phyloP scores from a whole-genome alignment of 2,888 invertebrate species.

The Endotricha flammealis region DNA sequence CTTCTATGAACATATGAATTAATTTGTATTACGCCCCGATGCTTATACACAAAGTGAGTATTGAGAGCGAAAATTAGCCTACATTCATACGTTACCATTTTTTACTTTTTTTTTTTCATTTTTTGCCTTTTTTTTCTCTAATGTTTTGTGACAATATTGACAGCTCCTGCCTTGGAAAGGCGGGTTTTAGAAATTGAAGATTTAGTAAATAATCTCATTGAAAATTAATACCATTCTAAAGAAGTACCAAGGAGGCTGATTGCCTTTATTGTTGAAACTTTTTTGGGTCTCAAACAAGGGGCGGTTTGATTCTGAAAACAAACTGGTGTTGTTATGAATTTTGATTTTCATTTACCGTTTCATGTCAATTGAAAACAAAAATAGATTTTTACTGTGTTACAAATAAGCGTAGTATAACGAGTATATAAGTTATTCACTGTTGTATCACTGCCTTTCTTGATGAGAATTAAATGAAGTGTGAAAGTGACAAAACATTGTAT shows the following conservation, averaged over 20 bases:
- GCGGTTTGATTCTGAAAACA: slow-evolving; percentile 50
- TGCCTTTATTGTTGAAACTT: slow-evolving; percentile 63
- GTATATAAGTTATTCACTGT: too few species aligned
- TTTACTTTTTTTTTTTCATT: slow-evolving; percentile 27
- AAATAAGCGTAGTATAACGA: too few species aligned
- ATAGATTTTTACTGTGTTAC: too few species aligned
- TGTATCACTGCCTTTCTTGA: too few species aligned
- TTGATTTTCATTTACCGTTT: slow-evolving; percentile 29
- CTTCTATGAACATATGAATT: slow-evolving; percentile 53
- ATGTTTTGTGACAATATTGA: slow-evolving; percentile 76
- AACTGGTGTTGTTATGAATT: slow-evolving; percentile 40
- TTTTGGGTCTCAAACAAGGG: slow-evolving; percentile 45
- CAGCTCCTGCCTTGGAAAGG: slow-evolving; percentile 54
- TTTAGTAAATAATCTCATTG: slow-evolving; percentile 75
- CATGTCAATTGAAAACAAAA: too few species aligned
- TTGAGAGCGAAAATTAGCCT: slow-evolving; percentile 75
- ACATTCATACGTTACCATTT: too few species aligned
- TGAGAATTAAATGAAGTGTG: too few species aligned
- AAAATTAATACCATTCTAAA: slow-evolving; percentile 67
- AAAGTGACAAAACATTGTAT: too few species aligned
- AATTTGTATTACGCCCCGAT: slow-evolving; percentile 73
- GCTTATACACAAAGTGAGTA: slow-evolving; percentile 68
- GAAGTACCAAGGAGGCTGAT: slow-evolving; percentile 53
- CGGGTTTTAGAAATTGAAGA: slow-evolving; percentile 40
- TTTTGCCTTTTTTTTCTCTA: slow-evolving; percentile 36